Evolutionary conservation across 2,888 invertebrate genomes (phyloP).

Genomic region (Drosophila kokeensis): DNA sequence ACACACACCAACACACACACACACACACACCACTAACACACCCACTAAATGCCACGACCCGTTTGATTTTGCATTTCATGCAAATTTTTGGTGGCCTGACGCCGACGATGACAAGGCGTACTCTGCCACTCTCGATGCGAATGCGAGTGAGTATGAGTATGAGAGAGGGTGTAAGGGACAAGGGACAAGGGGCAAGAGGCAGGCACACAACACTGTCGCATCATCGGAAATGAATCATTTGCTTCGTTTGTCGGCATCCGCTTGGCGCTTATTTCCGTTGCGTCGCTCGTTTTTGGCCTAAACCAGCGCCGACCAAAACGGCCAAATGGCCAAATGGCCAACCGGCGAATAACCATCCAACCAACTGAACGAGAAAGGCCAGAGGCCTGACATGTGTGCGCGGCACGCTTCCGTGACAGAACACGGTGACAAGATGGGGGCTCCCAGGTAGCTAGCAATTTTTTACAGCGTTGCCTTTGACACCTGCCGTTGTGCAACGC

Average conservation of each 20-base stretch:
- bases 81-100: slow-evolving; percentile 74
- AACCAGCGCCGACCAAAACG: slow-evolving; percentile 51
- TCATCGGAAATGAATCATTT: slow-evolving; percentile 85
- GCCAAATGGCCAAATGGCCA: slow-evolving; percentile 20
- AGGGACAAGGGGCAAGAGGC: background rate
- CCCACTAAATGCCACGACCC: slow-evolving; percentile 31
- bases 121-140: slow-evolving; percentile 16
- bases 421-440: slow-evolving; percentile 47
- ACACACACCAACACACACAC: background rate
- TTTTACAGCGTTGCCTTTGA: slow-evolving; percentile 57
- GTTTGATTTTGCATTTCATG: slow-evolving; percentile 79
- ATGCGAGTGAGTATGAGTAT: background rate
- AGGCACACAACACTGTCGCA: slow-evolving; percentile 71
- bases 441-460: slow-evolving; percentile 44
- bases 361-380: slow-evolving; percentile 33
- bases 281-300: slow-evolving; percentile 69
- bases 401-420: slow-evolving; percentile 79
- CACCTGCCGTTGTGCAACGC: slow-evolving; percentile 48
- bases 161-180: background rate
- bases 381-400: slow-evolving; percentile 71
- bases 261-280: slow-evolving; percentile 84
- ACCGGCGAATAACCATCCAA: slow-evolving; percentile 17
- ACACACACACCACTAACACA: slow-evolving; percentile 1
- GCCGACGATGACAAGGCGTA: slow-evolving; percentile 45
- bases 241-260: slow-evolving; percentile 85